These are phyloP conservation scores for Conomelus anceps DNA, from an alignment of 2,888 invertebrate genomes.

Conservation along the genomic window DNA sequence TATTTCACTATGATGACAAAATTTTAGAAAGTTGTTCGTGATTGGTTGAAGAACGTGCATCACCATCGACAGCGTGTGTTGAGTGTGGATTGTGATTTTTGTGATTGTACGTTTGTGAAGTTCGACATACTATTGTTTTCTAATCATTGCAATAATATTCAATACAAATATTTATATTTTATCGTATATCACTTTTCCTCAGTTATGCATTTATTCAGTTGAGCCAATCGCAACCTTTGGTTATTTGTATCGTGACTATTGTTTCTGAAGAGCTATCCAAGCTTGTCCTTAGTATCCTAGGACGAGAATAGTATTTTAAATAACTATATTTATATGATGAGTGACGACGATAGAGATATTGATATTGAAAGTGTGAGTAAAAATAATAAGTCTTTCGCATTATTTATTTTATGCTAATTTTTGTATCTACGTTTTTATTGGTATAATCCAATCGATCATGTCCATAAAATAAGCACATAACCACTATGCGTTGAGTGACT, in stretches of 20 bases:
- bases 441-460: background rate
- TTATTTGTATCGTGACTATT: background rate
- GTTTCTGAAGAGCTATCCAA: background rate
- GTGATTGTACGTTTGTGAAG: background rate
- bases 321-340: constrained; percentile 54
- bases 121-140: background rate
- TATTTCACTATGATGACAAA: background rate
- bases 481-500: too few species aligned
- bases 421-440: background rate
- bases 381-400: constrained; percentile 14
- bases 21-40: background rate
- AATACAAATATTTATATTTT: background rate
- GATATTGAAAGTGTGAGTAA: constrained; percentile 89
- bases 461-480: background rate
- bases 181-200: background rate
- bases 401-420: constrained; percentile 4
- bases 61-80: background rate
- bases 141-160: background rate
- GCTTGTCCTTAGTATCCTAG: background rate
- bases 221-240: background rate
- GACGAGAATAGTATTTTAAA: background rate
- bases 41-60: background rate
- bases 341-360: constrained; percentile 91
- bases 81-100: background rate
- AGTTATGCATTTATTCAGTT: background rate